These are phyloP conservation scores for Julus scandinavius DNA, from an alignment of 2,888 invertebrate species.

Conservation along the genomic window DNA sequence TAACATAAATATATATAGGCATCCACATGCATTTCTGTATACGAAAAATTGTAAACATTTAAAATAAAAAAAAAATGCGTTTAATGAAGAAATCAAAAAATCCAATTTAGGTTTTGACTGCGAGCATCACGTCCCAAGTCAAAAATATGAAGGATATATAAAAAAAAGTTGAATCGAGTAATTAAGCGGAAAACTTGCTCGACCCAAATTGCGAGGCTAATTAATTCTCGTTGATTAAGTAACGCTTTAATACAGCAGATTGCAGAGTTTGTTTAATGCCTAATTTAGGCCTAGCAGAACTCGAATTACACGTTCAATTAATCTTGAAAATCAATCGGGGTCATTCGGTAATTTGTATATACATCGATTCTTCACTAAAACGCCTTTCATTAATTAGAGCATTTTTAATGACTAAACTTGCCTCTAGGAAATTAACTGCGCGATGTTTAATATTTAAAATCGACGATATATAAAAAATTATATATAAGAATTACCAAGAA, in stretches of 20 bases:
- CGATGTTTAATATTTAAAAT: no score
- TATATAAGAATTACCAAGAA: background rate
- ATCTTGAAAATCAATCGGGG: background rate
- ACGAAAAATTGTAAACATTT: no score
- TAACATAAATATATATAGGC: no score
- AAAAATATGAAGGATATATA: background rate
- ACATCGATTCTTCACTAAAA: background rate
- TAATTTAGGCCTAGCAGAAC: no score
- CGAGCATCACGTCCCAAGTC: no score
- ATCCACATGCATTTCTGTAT: no score
- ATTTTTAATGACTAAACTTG: background rate
- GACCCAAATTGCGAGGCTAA: background rate
- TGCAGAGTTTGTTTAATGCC: background rate
- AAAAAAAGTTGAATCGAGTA: background rate
- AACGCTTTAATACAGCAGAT: background rate
- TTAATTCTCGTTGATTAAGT: background rate
- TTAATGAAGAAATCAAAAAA: no score
- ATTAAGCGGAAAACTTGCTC: background rate
- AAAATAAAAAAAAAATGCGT: no score
- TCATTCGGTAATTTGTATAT: background rate
- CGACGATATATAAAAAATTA: background rate
- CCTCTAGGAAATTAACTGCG: background rate
- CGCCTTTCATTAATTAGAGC: background rate
- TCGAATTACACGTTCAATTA: background rate
- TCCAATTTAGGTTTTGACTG: no score